phyloP scores from a whole-genome alignment of 2,113 vertebrate species.

The Odocoileus virginianus region DNA sequence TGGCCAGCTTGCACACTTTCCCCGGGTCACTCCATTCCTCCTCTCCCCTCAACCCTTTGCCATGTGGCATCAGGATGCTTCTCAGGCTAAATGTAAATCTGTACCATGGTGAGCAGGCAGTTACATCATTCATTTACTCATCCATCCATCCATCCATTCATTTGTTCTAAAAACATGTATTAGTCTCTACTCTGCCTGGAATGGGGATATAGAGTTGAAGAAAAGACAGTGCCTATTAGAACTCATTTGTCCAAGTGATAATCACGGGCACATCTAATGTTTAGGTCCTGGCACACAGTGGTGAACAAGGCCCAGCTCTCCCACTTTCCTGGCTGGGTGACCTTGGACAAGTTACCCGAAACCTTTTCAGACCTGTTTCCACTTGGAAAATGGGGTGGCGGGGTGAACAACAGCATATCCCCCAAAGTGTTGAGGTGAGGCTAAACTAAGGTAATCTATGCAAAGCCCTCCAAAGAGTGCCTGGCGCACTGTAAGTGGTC shows the following conservation, averaged over 20 bases:
- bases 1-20: not conserved
- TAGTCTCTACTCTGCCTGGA: conserved; percentile 24
- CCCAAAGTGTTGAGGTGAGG: not conserved
- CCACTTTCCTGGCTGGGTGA: conserved; percentile 44
- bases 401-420: not conserved
- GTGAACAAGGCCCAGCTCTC: conserved; percentile 51
- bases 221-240: not conserved
- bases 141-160: conserved; percentile 50
- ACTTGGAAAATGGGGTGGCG: not conserved
- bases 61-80: not conserved
- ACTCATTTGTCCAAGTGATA: not conserved
- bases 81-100: not conserved
- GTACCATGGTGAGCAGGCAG: not conserved
- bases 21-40: not conserved
- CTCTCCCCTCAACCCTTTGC: not conserved
- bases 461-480: not conserved
- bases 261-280: not conserved
- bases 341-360: conserved; percentile 6
- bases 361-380: conserved; percentile 22
- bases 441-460: not conserved
- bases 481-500: not conserved
- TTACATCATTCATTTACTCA: conserved; percentile 41
- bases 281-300: conserved; percentile 17
- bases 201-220: not conserved
- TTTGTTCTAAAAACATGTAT: conserved; percentile 48